Percentiles rank a stretch among this genome's conserved stretches.
Evolutionary conservation across 1,140 invertebrate genomes (phyloP).

Genomic region (Latrodectus geometricus): DNA sequence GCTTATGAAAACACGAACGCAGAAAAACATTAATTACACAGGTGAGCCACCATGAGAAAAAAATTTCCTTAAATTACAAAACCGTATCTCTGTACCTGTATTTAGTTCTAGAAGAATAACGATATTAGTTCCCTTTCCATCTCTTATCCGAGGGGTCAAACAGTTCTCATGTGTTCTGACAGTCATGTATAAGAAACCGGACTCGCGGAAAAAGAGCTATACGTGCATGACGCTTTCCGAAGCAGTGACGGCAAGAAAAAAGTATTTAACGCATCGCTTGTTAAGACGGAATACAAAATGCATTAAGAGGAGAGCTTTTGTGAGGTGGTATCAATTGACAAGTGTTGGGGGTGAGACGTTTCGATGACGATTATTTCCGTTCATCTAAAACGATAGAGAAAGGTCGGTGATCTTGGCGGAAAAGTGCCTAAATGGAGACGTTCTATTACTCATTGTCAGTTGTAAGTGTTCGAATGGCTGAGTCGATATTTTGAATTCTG

Average conservation of each 20-base stretch:
- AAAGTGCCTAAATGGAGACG: too few relatives aligned
- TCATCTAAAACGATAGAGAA: background rate
- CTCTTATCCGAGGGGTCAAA: background rate
- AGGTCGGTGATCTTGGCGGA: background rate
- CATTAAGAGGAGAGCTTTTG: too few relatives aligned
- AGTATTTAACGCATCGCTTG: background rate
- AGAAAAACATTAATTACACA: background rate
- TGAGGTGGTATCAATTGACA: too few relatives aligned
- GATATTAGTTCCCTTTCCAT: background rate
- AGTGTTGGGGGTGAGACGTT: background rate
- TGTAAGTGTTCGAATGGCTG: too few relatives aligned
- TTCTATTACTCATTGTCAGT: too few relatives aligned
- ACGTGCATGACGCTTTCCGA: background rate
- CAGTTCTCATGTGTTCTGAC: background rate
- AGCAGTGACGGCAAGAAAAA: background rate
- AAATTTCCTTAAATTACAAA: background rate
- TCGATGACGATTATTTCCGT: background rate
- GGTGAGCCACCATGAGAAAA: background rate
- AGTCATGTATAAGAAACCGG: background rate
- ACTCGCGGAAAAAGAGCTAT: background rate
- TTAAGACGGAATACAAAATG: background rate
- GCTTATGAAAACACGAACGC: background rate
- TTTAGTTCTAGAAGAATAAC: slow-evolving; percentile 2
- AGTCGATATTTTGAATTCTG: too few relatives aligned
- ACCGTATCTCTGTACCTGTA: background rate